A percentile compares a stretch with the other conserved stretches of the same genome.
phyloP scores from a whole-genome alignment of 2,113 vertebrate species.

The Hypocryptadius cinnamomeus region DNA sequence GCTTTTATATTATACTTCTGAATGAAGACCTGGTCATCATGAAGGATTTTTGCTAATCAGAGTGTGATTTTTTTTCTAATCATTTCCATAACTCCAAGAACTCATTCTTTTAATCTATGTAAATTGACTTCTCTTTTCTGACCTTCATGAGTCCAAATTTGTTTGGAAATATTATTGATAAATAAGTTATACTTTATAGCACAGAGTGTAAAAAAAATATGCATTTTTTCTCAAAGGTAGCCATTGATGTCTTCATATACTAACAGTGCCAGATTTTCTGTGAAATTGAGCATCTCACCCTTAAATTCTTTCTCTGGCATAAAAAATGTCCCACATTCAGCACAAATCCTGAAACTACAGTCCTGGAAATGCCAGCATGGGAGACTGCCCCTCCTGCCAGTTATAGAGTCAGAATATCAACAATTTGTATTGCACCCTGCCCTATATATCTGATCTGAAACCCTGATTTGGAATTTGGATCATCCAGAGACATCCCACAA shows the following conservation, averaged over 20 bases:
- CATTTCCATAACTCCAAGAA: not conserved
- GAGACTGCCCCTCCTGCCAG: not conserved
- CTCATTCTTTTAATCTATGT: not conserved
- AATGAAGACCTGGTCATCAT: not conserved
- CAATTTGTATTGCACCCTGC: not conserved
- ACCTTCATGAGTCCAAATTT: not conserved
- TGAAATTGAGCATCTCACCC: not conserved
- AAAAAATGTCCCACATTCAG: not conserved
- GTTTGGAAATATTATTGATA: not conserved
- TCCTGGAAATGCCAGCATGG: not conserved
- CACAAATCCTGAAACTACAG: not conserved
- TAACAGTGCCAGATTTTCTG: not conserved
- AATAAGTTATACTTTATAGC: not conserved
- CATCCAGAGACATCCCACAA: not conserved
- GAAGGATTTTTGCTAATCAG: not conserved
- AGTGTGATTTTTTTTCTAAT: not conserved
- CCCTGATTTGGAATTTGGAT: not conserved
- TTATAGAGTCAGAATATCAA: not conserved
- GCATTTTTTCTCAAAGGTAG: not conserved
- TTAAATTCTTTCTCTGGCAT: not conserved
- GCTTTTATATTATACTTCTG: not conserved
- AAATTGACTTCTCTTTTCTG: not conserved
- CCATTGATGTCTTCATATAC: not conserved
- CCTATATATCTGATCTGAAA: not conserved
- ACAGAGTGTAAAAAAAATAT: not conserved